Evolutionary conservation across 1,140 invertebrate genomes (phyloP).

Genomic region (Apocrypta bakeri): DNA sequence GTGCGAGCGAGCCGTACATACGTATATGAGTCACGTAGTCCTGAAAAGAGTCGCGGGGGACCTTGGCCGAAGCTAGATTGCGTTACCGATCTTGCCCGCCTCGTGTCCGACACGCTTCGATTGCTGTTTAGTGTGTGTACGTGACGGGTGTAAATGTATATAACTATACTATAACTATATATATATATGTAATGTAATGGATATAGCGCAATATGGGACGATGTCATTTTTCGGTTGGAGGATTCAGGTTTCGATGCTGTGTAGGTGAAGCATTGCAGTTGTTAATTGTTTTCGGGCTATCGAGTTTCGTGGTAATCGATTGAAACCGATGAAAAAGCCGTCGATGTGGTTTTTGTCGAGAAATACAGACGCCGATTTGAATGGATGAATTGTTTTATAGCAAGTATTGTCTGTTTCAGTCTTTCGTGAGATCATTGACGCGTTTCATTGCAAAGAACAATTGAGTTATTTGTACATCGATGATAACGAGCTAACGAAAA

Average conservation of each 20-base stretch:
- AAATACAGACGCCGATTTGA: no score
- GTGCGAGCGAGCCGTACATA: constrained; percentile 19
- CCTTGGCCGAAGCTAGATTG: constrained; percentile 42
- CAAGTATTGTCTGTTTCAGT: no score
- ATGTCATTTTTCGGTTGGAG: not conserved
- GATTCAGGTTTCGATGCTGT: not conserved
- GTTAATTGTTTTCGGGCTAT: not conserved
- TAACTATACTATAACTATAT: not conserved
- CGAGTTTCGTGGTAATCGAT: no score
- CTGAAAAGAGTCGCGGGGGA: constrained; percentile 24
- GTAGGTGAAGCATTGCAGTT: not conserved
- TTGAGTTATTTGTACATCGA: no score
- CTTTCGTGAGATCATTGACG: no score
- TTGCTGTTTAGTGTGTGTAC: not conserved
- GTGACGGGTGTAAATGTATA: no score
- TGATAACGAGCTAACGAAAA: no score
- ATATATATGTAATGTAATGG: not conserved
- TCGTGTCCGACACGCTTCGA: constrained; percentile 26
- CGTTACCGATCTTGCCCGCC: constrained; percentile 10
- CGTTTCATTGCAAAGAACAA: no score
- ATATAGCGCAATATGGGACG: not conserved
- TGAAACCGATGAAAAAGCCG: no score
- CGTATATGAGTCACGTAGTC: not conserved
- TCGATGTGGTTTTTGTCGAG: no score
- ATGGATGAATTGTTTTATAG: no score